Conservation (phyloP, 2,797 vertebrate genomes). For the Propithecus deckenii region DNA sequence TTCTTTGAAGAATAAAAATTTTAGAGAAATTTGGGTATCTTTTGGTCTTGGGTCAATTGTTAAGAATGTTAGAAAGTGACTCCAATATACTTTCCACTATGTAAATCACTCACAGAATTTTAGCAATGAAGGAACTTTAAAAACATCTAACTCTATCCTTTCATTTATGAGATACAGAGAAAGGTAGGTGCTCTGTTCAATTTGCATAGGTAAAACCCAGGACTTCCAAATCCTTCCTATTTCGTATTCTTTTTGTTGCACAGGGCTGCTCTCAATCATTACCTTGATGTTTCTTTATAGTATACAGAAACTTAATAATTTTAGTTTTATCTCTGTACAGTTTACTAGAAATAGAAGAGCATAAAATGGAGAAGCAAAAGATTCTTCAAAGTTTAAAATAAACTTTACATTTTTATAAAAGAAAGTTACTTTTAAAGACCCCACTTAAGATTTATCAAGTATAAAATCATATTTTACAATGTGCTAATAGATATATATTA, state of each 20-base stretch:
- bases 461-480: slow-evolving; percentile 24
- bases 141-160: not conserved
- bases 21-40: not conserved
- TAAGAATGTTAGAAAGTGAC: not conserved
- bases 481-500: not conserved
- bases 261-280: not conserved
- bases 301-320: not conserved
- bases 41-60: not conserved
- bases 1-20: not conserved
- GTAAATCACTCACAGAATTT: not conserved
- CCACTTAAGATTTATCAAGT: not conserved
- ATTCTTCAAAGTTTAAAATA: not conserved
- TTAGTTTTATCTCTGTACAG: not conserved
- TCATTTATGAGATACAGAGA: not conserved
- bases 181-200: not conserved
- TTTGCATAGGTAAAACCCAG: not conserved
- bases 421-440: not conserved
- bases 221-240: not conserved
- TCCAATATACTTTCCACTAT: not conserved
- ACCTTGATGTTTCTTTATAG: not conserved
- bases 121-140: not conserved
- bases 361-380: not conserved
- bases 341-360: not conserved
- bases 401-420: not conserved
- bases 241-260: not conserved